Percentiles rank a stretch among this genome's conserved stretches.
Evolutionary conservation across 2,888 invertebrate genomes (phyloP).

Genomic region (Diogma glabrata): DNA sequence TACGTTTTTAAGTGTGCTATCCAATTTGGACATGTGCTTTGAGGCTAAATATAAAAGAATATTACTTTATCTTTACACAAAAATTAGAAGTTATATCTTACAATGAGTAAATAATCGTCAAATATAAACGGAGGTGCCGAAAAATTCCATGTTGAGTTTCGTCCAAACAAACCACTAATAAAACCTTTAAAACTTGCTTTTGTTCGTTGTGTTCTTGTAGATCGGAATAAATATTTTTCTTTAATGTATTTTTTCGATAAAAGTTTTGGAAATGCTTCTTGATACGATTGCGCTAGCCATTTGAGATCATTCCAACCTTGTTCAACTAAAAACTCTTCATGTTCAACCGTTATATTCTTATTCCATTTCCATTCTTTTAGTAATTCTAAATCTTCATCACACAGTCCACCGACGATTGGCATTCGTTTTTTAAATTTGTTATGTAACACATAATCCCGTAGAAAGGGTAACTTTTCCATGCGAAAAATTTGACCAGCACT

Average conservation of each 20-base stretch:
- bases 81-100: neutral
- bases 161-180: slow-evolving; percentile 43
- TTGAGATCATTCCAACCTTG: slow-evolving; percentile 54
- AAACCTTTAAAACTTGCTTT: slow-evolving; percentile 50
- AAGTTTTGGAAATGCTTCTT: slow-evolving; percentile 50
- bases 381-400: slow-evolving; percentile 52
- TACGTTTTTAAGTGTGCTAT: slow-evolving; percentile 39
- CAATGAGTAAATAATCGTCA: slow-evolving; percentile 38
- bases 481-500: slow-evolving; percentile 41
- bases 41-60: slow-evolving; percentile 29
- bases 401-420: slow-evolving; percentile 46
- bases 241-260: slow-evolving; percentile 41
- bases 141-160: slow-evolving; percentile 25
- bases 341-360: slow-evolving; percentile 43
- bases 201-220: slow-evolving; percentile 48
- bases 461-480: slow-evolving; percentile 39
- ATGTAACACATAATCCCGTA: slow-evolving; percentile 45
- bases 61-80: neutral
- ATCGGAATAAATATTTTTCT: slow-evolving; percentile 49
- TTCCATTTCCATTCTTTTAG: slow-evolving; percentile 58
- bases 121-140: slow-evolving; percentile 20
- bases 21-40: slow-evolving; percentile 52
- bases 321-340: slow-evolving; percentile 48
- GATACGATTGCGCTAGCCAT: slow-evolving; percentile 55
- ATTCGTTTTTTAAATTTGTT: slow-evolving; percentile 47